Percentiles rank a stretch among this genome's conserved stretches.
phyloP scores from a whole-genome alignment of 1,140 invertebrate species.

The Drosophila mayri region DNA sequence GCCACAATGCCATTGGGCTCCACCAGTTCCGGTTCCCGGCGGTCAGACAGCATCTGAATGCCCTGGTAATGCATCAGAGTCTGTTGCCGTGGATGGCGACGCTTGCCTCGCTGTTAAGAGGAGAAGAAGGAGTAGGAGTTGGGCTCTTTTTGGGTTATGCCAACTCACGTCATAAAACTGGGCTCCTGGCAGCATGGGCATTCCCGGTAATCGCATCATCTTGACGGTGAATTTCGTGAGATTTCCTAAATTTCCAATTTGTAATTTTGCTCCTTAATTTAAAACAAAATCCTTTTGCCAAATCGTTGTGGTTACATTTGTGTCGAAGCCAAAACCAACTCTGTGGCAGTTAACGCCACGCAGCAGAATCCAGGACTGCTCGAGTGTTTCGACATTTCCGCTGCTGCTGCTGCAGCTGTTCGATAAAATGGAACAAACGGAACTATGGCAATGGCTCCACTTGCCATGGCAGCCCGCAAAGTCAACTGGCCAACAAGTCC shows the following conservation, averaged over 20 bases:
- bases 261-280: background rate
- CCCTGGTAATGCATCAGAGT: conserved; percentile 82
- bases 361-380: conserved; percentile 32
- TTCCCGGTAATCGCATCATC: conserved; percentile 78
- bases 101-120: conserved; percentile 85
- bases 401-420: conserved; percentile 24
- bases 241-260: background rate
- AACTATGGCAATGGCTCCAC: conserved; percentile 62
- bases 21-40: conserved; percentile 64
- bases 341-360: conserved; percentile 55
- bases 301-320: conserved; percentile 44
- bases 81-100: conserved; percentile 86
- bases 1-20: conserved; percentile 68
- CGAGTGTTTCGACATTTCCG: conserved; percentile 62
- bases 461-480: conserved; percentile 57
- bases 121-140: background rate
- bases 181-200: conserved; percentile 79
- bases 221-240: conserved; percentile 23
- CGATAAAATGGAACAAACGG: conserved; percentile 80
- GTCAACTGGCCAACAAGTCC: conserved; percentile 25
- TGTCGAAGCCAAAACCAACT: conserved; percentile 20
- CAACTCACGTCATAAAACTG: conserved; percentile 79
- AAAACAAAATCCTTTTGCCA: conserved; percentile 3
- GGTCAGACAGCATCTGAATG: conserved; percentile 85
- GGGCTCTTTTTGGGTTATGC: background rate